A percentile compares a stretch with the other conserved stretches of the same genome.
These are phyloP conservation scores for Phylloscopus collybita DNA, from an alignment of 2,797 vertebrate species.

Conservation along the genomic window DNA sequence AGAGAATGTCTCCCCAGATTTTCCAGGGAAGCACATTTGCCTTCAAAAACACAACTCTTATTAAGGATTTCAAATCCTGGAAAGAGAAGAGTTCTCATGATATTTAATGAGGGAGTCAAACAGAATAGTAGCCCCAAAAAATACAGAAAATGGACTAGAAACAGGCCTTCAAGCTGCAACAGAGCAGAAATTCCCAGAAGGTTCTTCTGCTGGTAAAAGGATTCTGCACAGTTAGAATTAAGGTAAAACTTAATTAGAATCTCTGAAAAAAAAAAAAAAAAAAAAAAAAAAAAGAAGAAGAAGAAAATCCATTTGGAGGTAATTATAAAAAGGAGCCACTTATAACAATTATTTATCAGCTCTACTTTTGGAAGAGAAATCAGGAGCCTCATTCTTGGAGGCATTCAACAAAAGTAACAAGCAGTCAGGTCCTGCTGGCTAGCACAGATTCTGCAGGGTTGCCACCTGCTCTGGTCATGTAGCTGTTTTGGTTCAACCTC, in stretches of 20 bases:
- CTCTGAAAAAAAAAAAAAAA: background rate
- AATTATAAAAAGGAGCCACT: constrained; percentile 1
- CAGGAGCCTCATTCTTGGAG: background rate
- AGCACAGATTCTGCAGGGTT: background rate
- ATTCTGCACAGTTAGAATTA: constrained; percentile 20
- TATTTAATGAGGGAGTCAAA: background rate
- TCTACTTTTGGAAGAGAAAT: constrained; percentile 21
- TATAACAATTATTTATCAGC: constrained; percentile 31
- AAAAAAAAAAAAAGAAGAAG: background rate
- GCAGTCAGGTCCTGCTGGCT: background rate
- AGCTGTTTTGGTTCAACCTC: background rate
- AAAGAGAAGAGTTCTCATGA: background rate
- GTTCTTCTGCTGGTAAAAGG: constrained; percentile 25
- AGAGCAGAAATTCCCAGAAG: constrained; percentile 26
- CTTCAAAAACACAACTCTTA: constrained; percentile 3
- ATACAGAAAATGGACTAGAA: background rate
- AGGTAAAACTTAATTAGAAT: constrained; percentile 47
- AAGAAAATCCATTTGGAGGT: background rate
- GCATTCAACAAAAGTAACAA: background rate
- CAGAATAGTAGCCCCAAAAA: background rate
- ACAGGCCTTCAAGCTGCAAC: background rate
- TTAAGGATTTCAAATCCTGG: background rate
- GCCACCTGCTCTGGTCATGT: background rate
- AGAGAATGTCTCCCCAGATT: background rate
- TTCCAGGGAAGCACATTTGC: background rate